Conservation (phyloP, 2,888 invertebrate species). For the Sesia bembeciformis region DNA sequence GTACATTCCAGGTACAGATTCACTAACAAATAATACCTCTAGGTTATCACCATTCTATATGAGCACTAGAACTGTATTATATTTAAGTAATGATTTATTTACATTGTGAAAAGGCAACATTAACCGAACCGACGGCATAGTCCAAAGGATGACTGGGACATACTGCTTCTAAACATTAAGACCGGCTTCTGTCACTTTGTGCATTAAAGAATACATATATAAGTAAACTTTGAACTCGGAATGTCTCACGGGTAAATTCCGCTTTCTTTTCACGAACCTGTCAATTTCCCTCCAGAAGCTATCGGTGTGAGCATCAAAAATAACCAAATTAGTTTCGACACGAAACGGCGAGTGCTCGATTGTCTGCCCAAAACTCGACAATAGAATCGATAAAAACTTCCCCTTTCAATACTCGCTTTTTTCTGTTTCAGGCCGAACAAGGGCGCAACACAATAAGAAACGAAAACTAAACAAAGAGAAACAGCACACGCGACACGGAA, state of each 20-base stretch:
- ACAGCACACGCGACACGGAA: constrained; percentile 24
- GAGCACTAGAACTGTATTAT: no score
- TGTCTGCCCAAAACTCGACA: constrained; percentile 44
- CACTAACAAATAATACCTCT: no score
- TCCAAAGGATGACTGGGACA: no score
- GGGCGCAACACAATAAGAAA: constrained; percentile 48
- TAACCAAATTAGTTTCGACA: constrained; percentile 72
- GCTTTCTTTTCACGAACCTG: constrained; percentile 28
- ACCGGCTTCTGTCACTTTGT: no score
- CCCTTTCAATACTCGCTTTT: constrained; percentile 53
- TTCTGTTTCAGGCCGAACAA: constrained; percentile 57
- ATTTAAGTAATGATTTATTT: no score
- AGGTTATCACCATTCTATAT: no score
- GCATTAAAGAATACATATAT: no score
- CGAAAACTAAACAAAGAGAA: constrained; percentile 24
- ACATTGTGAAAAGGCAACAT: no score
- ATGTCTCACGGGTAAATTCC: background rate
- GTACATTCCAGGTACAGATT: no score
- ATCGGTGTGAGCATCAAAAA: constrained; percentile 53
- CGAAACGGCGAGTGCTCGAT: constrained; percentile 59
- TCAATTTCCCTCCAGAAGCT: constrained; percentile 53
- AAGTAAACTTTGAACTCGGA: background rate
- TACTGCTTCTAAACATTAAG: no score
- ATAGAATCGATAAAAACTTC: constrained; percentile 59
- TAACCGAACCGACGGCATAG: no score